phyloP scores from a whole-genome alignment of 1,140 invertebrate genomes.

The Drosophila insularis region DNA sequence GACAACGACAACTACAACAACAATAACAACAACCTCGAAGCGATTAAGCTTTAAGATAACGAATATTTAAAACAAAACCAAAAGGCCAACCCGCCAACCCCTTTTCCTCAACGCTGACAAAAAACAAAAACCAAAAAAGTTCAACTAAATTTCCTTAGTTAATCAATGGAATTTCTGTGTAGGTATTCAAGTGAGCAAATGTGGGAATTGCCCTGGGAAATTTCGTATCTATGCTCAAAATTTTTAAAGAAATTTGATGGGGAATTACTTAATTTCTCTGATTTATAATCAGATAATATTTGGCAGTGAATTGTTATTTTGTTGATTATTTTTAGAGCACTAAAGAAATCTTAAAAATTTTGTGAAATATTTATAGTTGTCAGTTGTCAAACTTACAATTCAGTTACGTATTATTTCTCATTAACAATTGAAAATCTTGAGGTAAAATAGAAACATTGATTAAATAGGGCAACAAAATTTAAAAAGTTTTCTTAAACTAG shows the following conservation, averaged over 20 bases:
- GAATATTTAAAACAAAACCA: slow-evolving; percentile 27
- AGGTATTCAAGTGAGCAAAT: not conserved
- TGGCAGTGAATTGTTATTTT: no score
- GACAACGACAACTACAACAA: slow-evolving; percentile 14
- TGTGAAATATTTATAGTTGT: no score
- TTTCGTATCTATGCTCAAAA: not conserved
- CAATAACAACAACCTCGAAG: slow-evolving; percentile 60
- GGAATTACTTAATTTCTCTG: not conserved
- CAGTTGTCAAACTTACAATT: no score
- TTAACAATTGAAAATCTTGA: no score
- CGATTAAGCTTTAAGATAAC: slow-evolving; percentile 65
- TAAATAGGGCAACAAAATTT: no score
- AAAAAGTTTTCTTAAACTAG: no score
- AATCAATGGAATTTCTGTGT: slow-evolving; percentile 6
- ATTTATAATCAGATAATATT: not conserved
- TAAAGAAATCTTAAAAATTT: not conserved
- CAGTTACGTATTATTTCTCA: no score
- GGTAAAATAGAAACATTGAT: no score
- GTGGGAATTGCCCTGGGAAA: not conserved
- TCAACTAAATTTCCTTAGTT: not conserved
- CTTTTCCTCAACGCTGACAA: not conserved
- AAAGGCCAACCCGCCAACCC: not conserved
- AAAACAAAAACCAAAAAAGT: not conserved
- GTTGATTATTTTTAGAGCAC: not conserved
- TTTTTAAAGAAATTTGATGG: not conserved